Evolutionary conservation across 2,113 vertebrate species (phyloP).

Genomic region (Himantopus leucocephalus): DNA sequence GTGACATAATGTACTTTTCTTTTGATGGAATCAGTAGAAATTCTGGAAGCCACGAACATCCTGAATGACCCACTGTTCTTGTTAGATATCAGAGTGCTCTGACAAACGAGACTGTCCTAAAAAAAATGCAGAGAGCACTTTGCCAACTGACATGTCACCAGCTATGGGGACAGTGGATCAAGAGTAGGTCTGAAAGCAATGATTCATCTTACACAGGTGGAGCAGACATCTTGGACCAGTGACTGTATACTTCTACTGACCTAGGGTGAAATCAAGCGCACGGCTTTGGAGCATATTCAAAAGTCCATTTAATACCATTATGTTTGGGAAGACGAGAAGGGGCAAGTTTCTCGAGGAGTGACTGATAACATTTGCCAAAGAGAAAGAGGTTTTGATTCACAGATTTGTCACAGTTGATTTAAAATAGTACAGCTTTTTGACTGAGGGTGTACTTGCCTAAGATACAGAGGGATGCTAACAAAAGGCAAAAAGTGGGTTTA

Average conservation of each 20-base stretch:
- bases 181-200: background rate
- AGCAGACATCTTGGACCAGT: background rate
- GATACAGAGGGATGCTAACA: slow-evolving; percentile 14
- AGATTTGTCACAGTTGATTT: slow-evolving; percentile 48
- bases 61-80: slow-evolving; percentile 48
- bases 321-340: slow-evolving; percentile 28
- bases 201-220: background rate
- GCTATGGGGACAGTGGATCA: background rate
- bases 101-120: background rate
- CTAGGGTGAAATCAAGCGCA: slow-evolving; percentile 39
- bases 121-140: background rate
- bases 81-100: background rate
- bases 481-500: slow-evolving; percentile 28
- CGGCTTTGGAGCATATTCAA: background rate
- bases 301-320: slow-evolving; percentile 29
- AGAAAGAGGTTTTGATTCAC: slow-evolving; percentile 38
- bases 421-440: slow-evolving; percentile 32
- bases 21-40: slow-evolving; percentile 27
- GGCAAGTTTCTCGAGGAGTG: slow-evolving; percentile 27
- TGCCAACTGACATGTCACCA: background rate
- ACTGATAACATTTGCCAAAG: slow-evolving; percentile 38
- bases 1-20: slow-evolving; percentile 39
- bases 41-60: background rate
- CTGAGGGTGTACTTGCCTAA: background rate
- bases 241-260: slow-evolving; percentile 11